These are phyloP conservation scores for Xiphorhynchus elegans DNA, from an alignment of 2,113 vertebrate species.

Conservation along the genomic window DNA sequence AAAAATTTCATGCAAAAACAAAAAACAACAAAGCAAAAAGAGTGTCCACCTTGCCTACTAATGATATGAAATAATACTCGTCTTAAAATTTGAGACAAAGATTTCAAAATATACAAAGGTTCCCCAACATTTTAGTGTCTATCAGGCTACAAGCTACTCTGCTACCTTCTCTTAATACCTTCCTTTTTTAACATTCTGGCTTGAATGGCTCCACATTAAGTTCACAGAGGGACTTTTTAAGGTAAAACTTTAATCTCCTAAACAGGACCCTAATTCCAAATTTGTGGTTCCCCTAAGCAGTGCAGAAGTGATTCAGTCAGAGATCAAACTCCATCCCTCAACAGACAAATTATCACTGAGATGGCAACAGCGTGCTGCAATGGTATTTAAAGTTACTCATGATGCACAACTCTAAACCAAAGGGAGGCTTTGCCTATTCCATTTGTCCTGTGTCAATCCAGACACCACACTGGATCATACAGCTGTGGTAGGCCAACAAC, in stretches of 20 bases:
- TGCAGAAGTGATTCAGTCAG: background rate
- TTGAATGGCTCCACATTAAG: background rate
- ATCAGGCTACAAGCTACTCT: background rate
- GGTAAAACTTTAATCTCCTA: background rate
- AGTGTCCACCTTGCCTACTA: background rate
- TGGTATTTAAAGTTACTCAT: background rate
- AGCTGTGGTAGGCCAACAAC: background rate
- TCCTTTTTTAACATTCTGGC: background rate
- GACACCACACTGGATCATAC: background rate
- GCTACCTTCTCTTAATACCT: background rate
- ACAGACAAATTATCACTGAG: background rate
- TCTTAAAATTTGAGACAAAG: background rate
- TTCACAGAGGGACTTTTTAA: background rate
- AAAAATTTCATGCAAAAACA: background rate
- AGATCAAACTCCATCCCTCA: background rate
- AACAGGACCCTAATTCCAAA: background rate
- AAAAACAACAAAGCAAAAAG: background rate
- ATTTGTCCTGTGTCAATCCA: background rate
- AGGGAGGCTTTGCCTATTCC: background rate
- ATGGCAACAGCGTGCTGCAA: background rate
- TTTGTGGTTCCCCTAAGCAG: background rate
- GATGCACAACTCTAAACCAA: background rate
- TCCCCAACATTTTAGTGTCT: background rate
- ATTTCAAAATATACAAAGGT: background rate
- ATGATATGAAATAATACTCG: background rate